Evolutionary conservation across 2,888 invertebrate species (phyloP).

Genomic region (Drosophila percnosoma): DNA sequence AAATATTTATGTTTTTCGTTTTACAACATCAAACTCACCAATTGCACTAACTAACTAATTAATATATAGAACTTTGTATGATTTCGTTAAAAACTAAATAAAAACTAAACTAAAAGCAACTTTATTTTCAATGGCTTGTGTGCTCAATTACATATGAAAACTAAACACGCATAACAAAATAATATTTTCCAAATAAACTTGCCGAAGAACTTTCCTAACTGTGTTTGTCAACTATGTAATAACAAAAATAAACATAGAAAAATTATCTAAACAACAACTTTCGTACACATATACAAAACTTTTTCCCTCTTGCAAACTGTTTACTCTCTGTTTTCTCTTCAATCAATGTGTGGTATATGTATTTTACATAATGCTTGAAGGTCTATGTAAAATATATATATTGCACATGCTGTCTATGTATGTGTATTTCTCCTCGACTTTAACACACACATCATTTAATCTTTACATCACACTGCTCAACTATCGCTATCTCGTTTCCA

Average conservation of each 20-base stretch:
- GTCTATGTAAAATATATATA: slow-evolving; percentile 70
- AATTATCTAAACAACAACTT: slow-evolving; percentile 30
- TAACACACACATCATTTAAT: slow-evolving; percentile 14
- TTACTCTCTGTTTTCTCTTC: slow-evolving; percentile 57
- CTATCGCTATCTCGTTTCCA: slow-evolving; percentile 31
- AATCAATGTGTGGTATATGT: slow-evolving; percentile 63
- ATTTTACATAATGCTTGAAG: slow-evolving; percentile 53
- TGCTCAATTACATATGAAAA: slow-evolving; percentile 51
- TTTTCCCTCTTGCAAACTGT: slow-evolving; percentile 78
- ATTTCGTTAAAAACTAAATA: slow-evolving; percentile 26
- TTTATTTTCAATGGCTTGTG: slow-evolving; percentile 57
- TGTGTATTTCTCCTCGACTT: slow-evolving; percentile 67
- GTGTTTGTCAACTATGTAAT: slow-evolving; percentile 35
- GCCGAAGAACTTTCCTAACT: slow-evolving; percentile 45
- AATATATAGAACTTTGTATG: slow-evolving; percentile 40
- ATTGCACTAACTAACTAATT: slow-evolving; percentile 60
- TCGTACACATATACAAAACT: slow-evolving; percentile 44
- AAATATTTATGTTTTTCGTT: slow-evolving; percentile 17
- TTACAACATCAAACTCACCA: slow-evolving; percentile 66
- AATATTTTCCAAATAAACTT: slow-evolving; percentile 34
- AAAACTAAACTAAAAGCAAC: slow-evolving; percentile 25
- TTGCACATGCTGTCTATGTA: slow-evolving; percentile 72
- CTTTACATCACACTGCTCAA: slow-evolving; percentile 4
- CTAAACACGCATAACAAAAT: slow-evolving; percentile 62
- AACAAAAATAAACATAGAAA: slow-evolving; percentile 30